Base-by-base conservation (phyloP, 2,113 vertebrate genomes). In the Dissostichus mawsoni region DNA sequence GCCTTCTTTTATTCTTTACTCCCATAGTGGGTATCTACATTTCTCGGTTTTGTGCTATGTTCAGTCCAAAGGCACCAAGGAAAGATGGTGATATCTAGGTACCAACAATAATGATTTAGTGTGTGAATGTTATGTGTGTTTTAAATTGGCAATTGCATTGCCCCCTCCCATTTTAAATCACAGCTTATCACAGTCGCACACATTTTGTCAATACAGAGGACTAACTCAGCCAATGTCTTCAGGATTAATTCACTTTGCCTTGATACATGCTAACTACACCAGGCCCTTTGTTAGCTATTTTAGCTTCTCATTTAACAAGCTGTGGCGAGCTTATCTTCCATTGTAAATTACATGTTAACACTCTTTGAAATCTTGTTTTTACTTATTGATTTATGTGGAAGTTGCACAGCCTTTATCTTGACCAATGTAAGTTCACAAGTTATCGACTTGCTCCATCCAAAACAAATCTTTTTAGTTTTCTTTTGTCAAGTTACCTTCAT, bases 271-370 rank as follows among this genome's bases (percentile, higher is more conserved):
- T 64, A 77, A 74, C 84, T 45, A 70, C 76, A 73, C 55, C 58
- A 25, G 8, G 74, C 69, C 53, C 61, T 84, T 77, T 89, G 86
- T 86, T 77, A 65, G 69, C 61, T 83, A 74, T 83, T 85, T 84
- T 68, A 86, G 69, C 64, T 83, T 86, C 57, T 82, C 80, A 80
- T 89, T 89, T 82, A 89, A 84, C 84, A 67, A 23, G 75, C 74
- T 70, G 61, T 66, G 53, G 13, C 36, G 76, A 47, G 79, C 81
- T 92, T 92, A 93, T 93, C 90, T 74, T 50, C 33, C 12, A 45
- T 81, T 84, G 81, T 86, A 89, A 89, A 90, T 90, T 80, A 81
- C 67, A 75, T 78, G 82, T 90, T 86, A 82, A 90, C 87, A 86
- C 69, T 4, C 29, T 58, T 85, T 81, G 57, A 79, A 87, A 90